Percentiles rank a stretch among this genome's conserved stretches.
phyloP scores from a whole-genome alignment of 2,113 vertebrate genomes.

The Sapayoa aenigma region DNA sequence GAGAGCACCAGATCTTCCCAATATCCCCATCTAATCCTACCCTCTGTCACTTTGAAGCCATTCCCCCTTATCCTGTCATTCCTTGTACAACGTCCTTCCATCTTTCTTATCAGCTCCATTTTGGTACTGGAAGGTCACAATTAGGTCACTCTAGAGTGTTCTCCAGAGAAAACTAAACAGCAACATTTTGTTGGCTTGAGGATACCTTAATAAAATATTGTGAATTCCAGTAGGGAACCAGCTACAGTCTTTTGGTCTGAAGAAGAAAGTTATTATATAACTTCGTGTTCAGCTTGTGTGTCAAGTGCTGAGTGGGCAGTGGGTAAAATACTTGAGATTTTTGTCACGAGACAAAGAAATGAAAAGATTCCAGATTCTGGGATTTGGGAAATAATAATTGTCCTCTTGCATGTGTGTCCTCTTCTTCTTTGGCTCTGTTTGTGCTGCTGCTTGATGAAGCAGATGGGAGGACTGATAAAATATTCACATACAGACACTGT shows the following conservation, averaged over 20 bases:
- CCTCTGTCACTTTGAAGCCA: background rate
- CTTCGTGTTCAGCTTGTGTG: background rate
- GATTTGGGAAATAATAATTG: background rate
- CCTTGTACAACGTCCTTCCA: background rate
- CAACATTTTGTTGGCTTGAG: background rate
- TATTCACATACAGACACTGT: background rate
- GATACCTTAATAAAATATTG: background rate
- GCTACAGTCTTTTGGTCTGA: background rate
- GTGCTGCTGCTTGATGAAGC: background rate
- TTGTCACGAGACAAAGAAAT: background rate
- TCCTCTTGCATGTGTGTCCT: background rate
- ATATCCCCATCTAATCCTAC: background rate
- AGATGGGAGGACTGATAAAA: background rate
- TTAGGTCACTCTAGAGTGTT: background rate
- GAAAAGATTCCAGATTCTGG: background rate
- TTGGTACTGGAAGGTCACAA: background rate
- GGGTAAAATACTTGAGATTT: conserved; percentile 3
- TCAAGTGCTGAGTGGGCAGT: background rate
- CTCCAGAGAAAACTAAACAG: background rate
- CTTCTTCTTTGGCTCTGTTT: background rate
- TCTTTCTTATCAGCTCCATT: background rate
- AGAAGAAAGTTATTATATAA: background rate
- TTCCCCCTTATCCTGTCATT: background rate
- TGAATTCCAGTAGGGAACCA: background rate
- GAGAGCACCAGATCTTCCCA: background rate